Evolutionary conservation across 1,140 invertebrate species (phyloP), one percentile per base, ranked within the genome.

Genomic region (Euura saliciscinereae): DNA sequence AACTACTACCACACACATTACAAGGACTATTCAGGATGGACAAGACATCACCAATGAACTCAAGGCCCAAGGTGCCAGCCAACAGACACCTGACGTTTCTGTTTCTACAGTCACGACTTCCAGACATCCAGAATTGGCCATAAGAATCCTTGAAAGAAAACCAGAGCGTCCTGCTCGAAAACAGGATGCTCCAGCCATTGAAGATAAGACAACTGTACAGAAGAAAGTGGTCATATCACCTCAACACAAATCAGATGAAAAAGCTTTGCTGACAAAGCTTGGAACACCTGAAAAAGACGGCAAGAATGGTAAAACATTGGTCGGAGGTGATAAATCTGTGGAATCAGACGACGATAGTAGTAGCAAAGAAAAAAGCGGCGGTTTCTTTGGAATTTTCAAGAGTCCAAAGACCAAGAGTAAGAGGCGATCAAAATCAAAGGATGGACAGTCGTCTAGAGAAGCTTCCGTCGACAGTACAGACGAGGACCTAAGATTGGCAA

Each of bases 301-400:
- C 51, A 59, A 8, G 51, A 59, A 74, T 46, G 69, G 46, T 10
- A 45, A 69, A 28, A 11, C 43, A 69, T 8, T 10, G 11, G 68
- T 46, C 45, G 43, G 5, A 45, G 68, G 43, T 44, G 68, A 44
- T 44, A 69, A 28, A 45, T 43, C 43, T 42, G 43, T 13, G 7
- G 45, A 44, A 69, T 44, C 13, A 11, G 43, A 44, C 10, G 43
- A 44, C 10, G 13, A 44, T 28, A 11, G 28, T 28, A 66, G 64
- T 44, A 7, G 4, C 46, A 80, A 80, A 44, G 80, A 84, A 8
- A 84, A 83, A 66, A 78, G 76, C 44, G 72, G 76, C 0, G 82
- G 83, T 8, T 81, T 86, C 44, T 85, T 86, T 45, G 76, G 81
- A 3, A 86, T 83, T 67, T 86, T 86, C 45, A 82, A 80, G 73